phyloP scores from a whole-genome alignment of 2,113 vertebrate genomes.

The Neodon shergylaensis region DNA sequence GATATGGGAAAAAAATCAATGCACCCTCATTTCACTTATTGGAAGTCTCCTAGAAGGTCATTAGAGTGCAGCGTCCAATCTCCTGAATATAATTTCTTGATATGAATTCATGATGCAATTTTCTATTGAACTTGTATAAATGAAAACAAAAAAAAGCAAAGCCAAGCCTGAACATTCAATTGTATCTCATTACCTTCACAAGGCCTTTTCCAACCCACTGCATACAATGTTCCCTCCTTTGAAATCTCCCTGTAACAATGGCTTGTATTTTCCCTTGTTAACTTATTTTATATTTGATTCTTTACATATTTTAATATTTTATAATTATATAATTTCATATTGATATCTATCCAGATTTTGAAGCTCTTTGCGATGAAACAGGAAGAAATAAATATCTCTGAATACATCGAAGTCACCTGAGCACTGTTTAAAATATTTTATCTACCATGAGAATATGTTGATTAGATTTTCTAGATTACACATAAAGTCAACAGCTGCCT shows the following conservation, averaged over 20 bases:
- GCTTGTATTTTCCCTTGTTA: conserved; percentile 27
- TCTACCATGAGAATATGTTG: neutral
- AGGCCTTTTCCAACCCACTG: neutral
- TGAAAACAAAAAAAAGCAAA: neutral
- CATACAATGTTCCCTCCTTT: conserved; percentile 7
- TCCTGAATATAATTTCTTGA: conserved; percentile 37
- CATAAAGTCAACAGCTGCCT: neutral
- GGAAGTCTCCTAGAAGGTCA: conserved; percentile 27
- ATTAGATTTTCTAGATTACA: neutral
- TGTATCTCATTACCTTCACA: neutral
- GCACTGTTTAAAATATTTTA: neutral
- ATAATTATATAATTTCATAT: conserved; percentile 26
- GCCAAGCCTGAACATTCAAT: neutral
- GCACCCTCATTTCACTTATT: conserved; percentile 42
- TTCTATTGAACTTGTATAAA: conserved; percentile 42
- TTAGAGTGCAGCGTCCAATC: neutral
- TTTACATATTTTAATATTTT: conserved; percentile 65
- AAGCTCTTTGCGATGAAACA: conserved; percentile 36
- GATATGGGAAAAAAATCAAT: neutral
- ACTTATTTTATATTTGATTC: conserved; percentile 50
- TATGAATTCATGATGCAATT: neutral
- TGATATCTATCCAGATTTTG: conserved; percentile 34
- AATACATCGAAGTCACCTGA: neutral
- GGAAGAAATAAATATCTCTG: conserved; percentile 5
- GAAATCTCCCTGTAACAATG: neutral